phyloP scores from a whole-genome alignment of 2,113 vertebrate genomes.

The Noturus placidus region DNA sequence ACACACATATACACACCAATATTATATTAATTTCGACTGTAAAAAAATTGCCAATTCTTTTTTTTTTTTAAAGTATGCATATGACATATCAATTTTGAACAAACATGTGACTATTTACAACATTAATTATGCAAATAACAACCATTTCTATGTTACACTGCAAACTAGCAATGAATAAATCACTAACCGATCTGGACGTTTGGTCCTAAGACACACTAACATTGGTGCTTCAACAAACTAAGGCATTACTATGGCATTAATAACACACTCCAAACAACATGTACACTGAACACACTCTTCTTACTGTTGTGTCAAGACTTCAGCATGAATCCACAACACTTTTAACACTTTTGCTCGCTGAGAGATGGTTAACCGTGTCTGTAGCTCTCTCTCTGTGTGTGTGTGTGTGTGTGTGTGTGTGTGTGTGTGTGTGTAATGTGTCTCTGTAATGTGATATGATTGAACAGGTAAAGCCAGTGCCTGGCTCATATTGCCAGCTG shows the following conservation, averaged over 20 bases:
- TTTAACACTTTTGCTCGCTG: constrained; percentile 2
- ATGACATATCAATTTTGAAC: background rate
- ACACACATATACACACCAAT: background rate
- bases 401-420: background rate
- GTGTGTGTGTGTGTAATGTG: constrained; percentile 18
- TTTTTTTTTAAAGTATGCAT: background rate
- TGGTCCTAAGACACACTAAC: background rate
- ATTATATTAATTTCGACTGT: background rate
- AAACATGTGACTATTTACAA: background rate
- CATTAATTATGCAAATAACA: background rate
- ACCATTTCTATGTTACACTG: background rate
- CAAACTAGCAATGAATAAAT: background rate
- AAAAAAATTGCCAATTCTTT: background rate
- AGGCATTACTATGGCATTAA: background rate
- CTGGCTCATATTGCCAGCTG: constrained; percentile 46
- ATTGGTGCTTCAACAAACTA: background rate
- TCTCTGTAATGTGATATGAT: constrained; percentile 42
- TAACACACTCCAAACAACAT: too few species aligned
- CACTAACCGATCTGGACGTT: background rate
- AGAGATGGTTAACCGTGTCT: background rate
- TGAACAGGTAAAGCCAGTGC: constrained; percentile 28
- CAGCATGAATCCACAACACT: background rate
- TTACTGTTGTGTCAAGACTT: constrained; percentile 1
- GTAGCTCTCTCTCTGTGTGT: constrained; percentile 10
- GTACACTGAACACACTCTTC: background rate